Evolutionary conservation across 2,888 invertebrate species (phyloP).

Genomic region (Lamellibrachia satsuma): DNA sequence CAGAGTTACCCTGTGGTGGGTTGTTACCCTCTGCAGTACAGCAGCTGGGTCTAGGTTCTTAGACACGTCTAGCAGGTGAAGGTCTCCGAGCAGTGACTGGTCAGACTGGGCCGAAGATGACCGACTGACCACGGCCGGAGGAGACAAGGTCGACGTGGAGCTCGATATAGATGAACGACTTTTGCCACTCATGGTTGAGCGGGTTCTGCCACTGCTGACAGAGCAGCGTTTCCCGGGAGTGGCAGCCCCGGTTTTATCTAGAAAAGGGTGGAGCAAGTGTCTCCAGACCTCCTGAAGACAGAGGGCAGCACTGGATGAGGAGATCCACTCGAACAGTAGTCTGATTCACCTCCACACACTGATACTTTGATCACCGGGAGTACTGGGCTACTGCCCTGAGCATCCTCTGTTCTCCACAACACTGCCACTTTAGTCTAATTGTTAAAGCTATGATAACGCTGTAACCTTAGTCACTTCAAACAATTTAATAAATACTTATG

Average conservation of each 20-base stretch:
- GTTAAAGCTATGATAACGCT: background rate
- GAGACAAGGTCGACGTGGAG: background rate
- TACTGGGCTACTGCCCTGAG: too few species aligned
- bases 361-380: background rate
- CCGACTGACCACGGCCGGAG: background rate
- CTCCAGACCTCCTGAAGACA: background rate
- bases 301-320: background rate
- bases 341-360: background rate
- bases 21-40: background rate
- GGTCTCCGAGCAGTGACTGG: background rate
- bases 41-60: background rate
- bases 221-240: background rate
- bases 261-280: background rate
- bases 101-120: background rate
- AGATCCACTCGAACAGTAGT: background rate
- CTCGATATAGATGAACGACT: background rate
- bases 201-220: background rate
- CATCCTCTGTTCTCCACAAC: too few species aligned
- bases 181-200: constrained; percentile 11
- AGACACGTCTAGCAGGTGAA: background rate
- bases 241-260: background rate
- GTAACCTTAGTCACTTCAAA: background rate
- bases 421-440: too few species aligned
- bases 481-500: background rate
- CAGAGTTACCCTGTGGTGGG: background rate